Percentiles rank a stretch among this genome's conserved stretches.
phyloP scores from a whole-genome alignment of 2,113 vertebrate genomes.

The Cricetomys ansorgei region DNA sequence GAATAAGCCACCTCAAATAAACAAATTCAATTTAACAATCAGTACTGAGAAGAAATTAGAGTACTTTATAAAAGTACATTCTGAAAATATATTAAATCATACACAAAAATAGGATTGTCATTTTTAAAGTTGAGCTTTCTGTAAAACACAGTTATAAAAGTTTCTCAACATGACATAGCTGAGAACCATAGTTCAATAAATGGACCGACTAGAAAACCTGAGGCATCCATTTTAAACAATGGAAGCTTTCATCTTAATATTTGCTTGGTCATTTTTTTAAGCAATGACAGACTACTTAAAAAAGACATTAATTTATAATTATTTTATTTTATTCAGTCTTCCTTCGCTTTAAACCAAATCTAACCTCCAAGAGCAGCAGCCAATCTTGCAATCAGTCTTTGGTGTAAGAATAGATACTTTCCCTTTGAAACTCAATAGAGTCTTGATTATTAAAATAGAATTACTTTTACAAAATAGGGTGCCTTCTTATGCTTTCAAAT shows the following conservation, averaged over 20 bases:
- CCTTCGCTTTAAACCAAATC: not conserved
- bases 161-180: not conserved
- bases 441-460: slow-evolving; percentile 8
- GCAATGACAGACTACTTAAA: not conserved
- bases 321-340: not conserved
- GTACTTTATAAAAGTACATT: not conserved
- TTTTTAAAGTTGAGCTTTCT: not conserved
- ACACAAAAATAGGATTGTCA: not conserved
- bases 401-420: not conserved
- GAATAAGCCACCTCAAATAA: not conserved
- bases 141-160: not conserved
- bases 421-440: not conserved
- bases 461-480: not conserved
- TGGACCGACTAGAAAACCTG: not conserved
- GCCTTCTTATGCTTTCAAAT: slow-evolving; percentile 1
- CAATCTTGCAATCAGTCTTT: not conserved
- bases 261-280: not conserved
- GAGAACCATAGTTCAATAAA: not conserved
- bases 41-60: not conserved
- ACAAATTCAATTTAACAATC: not conserved
- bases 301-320: not conserved
- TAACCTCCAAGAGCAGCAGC: not conserved
- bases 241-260: not conserved
- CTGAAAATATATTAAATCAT: not conserved
- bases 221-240: not conserved